A percentile compares a stretch with the other conserved stretches of the same genome.
These are phyloP conservation scores for Diplogasteroides magnus DNA, from an alignment of 1,140 invertebrate species.

Conservation along the genomic window DNA sequence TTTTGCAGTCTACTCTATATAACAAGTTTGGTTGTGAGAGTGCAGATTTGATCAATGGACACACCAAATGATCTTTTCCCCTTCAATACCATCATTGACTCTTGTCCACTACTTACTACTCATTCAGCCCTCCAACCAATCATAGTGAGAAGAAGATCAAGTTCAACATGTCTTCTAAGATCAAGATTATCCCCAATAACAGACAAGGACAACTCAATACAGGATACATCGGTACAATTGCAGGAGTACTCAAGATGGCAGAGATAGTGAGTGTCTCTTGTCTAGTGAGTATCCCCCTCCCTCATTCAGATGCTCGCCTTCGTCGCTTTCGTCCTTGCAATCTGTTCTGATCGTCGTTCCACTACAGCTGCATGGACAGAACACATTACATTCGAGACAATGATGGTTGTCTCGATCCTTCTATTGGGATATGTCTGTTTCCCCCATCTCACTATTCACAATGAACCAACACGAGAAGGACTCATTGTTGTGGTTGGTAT, in stretches of 20 bases:
- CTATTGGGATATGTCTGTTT: slow-evolving; percentile 53
- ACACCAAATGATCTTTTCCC: not conserved
- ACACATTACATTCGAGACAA: slow-evolving; percentile 53
- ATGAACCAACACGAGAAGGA: slow-evolving; percentile 48
- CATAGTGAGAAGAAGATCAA: slow-evolving; percentile 35
- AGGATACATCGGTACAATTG: slow-evolving; percentile 43
- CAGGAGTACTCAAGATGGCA: slow-evolving; percentile 51
- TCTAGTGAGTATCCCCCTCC: not conserved
- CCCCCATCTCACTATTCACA: slow-evolving; percentile 50
- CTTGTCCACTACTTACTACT: not conserved
- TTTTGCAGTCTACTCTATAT: not conserved
- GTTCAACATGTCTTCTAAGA: slow-evolving; percentile 38
- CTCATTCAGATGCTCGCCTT: slow-evolving; percentile 44
- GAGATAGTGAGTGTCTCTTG: slow-evolving; percentile 40
- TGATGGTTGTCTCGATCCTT: slow-evolving; percentile 43
- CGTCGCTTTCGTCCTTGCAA: slow-evolving; percentile 50
- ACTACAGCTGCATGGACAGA: slow-evolving; percentile 53
- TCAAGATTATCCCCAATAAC: slow-evolving; percentile 46
- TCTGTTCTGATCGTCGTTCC: slow-evolving; percentile 49
- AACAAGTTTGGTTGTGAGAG: not conserved
- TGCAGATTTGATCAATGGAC: not conserved
- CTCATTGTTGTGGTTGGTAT: slow-evolving; percentile 46
- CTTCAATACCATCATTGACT: not conserved
- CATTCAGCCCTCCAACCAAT: slow-evolving; percentile 3
- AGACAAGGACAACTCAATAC: slow-evolving; percentile 52